These are phyloP conservation scores for Acronicta aceris DNA, from an alignment of 2,888 invertebrate species.

Conservation along the genomic window DNA sequence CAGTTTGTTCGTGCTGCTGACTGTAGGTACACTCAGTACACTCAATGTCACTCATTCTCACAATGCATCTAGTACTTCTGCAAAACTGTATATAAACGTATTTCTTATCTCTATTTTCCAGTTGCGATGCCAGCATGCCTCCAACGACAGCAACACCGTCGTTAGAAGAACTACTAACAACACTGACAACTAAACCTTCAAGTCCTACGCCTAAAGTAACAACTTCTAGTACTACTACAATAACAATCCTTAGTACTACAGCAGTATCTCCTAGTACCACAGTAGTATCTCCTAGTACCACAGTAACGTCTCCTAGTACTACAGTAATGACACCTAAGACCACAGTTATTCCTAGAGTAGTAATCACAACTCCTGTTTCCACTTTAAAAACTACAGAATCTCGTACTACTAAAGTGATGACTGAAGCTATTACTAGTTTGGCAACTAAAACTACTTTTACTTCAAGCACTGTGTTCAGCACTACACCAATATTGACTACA, in stretches of 20 bases:
- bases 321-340: constrained; percentile 22
- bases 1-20: no score
- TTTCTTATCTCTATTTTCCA: constrained; percentile 65
- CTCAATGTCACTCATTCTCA: no score
- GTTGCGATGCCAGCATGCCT: constrained; percentile 80
- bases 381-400: constrained; percentile 12
- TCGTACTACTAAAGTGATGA: constrained; percentile 1
- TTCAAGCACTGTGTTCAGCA: constrained; percentile 12
- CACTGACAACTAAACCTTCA: constrained; percentile 67
- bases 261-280: constrained; percentile 2
- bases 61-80: not conserved
- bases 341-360: constrained; percentile 43
- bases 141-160: constrained; percentile 70
- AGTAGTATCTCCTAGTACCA: constrained; percentile 9
- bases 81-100: constrained; percentile 16
- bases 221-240: constrained; percentile 25
- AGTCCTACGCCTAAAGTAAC: constrained; percentile 58
- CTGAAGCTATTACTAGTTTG: constrained; percentile 6
- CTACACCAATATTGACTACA: constrained; percentile 7
- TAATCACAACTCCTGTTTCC: constrained; percentile 19
- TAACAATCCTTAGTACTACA: constrained; percentile 7
- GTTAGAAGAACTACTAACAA: constrained; percentile 79
- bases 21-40: no score
- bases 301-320: constrained; percentile 5
- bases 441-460: constrained; percentile 10